Conservation (phyloP, 2,113 vertebrate genomes). For the Hydrolagus affinis region DNA sequence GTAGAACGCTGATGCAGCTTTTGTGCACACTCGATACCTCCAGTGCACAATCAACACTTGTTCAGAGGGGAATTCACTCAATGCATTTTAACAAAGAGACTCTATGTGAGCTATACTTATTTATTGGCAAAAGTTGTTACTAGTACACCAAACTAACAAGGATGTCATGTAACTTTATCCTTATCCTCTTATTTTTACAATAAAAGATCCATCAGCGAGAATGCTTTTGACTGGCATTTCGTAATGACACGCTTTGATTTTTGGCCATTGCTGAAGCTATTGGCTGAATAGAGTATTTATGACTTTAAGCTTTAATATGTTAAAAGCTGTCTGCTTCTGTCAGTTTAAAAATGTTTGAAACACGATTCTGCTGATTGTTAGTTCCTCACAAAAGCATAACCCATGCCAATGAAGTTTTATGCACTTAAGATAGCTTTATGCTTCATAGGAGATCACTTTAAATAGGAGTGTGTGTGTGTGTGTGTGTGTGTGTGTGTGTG, state of each 20-base stretch:
- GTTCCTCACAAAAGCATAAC: slow-evolving; percentile 7
- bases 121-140: not conserved
- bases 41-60: not conserved
- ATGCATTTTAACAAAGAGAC: not conserved
- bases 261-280: not conserved
- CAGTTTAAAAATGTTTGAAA: slow-evolving; percentile 3
- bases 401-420: not conserved
- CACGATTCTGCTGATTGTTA: not conserved
- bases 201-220: not conserved
- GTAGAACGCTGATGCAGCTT: not conserved
- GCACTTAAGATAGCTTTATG: not conserved
- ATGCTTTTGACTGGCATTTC: not conserved
- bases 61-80: not conserved
- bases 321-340: slow-evolving; percentile 1
- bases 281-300: not conserved
- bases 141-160: not conserved
- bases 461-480: not conserved
- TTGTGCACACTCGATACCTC: not conserved
- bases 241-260: not conserved
- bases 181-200: not conserved
- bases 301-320: not conserved
- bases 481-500: not conserved
- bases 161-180: not conserved
- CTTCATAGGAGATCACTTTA: not conserved
- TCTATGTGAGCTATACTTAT: not conserved